Conservation (phyloP, 2,888 invertebrate genomes). For the Ochropacha duplaris region DNA sequence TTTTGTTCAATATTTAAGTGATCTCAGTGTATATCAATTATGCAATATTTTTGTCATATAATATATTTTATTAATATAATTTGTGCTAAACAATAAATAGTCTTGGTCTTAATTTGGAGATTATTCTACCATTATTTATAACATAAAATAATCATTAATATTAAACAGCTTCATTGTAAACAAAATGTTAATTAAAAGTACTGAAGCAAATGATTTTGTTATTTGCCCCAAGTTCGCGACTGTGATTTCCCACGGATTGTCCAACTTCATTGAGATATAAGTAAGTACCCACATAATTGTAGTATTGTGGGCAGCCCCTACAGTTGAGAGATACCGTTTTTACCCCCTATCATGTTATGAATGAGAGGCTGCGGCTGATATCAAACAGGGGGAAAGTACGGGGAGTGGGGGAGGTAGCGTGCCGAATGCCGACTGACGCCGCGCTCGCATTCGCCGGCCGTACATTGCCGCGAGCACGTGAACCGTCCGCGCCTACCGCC, state of each 20-base stretch:
- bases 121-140: too few relatives aligned
- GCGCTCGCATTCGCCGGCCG: constrained; percentile 69
- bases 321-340: constrained; percentile 45
- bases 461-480: constrained; percentile 53
- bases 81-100: too few relatives aligned
- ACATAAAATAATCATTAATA: constrained; percentile 8
- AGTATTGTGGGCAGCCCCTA: constrained; percentile 53
- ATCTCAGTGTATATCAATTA: too few relatives aligned
- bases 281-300: constrained; percentile 50
- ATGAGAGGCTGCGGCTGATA: constrained; percentile 60
- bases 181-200: constrained; percentile 39
- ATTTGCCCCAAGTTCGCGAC: constrained; percentile 30
- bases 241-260: constrained; percentile 47
- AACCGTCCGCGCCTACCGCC: constrained; percentile 25
- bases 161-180: constrained; percentile 13
- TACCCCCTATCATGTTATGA: constrained; percentile 74
- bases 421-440: constrained; percentile 29
- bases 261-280: constrained; percentile 37
- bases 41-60: too few relatives aligned
- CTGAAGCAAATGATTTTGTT: constrained; percentile 19
- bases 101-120: too few relatives aligned
- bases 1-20: too few relatives aligned
- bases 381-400: constrained; percentile 24
- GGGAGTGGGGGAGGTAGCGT: constrained; percentile 34
- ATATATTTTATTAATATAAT: too few relatives aligned